A percentile compares a stretch with the other conserved stretches of the same genome.
Evolutionary conservation across 1,140 invertebrate genomes (phyloP).

Genomic region (Habropoda laboriosa): DNA sequence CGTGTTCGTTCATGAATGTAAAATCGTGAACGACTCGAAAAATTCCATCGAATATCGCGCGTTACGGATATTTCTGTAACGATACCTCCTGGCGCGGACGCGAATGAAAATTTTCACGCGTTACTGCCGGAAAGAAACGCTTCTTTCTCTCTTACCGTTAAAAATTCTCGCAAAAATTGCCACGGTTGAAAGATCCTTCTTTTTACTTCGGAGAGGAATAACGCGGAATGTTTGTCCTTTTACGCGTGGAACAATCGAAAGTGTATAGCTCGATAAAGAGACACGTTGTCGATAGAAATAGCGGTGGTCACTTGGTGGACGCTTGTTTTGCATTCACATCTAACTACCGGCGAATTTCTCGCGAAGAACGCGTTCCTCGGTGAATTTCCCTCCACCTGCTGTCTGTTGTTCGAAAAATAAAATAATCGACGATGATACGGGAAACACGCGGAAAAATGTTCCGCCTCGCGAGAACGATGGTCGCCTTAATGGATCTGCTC

Average conservation of each 20-base stretch:
- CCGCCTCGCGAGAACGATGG: background rate
- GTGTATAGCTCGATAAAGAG: too few relatives aligned
- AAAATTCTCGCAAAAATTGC: too few relatives aligned
- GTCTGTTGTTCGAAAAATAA: constrained; percentile 14
- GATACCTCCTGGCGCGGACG: constrained; percentile 4
- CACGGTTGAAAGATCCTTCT: too few relatives aligned
- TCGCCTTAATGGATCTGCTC: background rate
- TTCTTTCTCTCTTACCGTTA: too few relatives aligned
- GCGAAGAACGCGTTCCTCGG: background rate
- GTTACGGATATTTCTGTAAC: constrained; percentile 55
- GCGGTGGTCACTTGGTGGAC: background rate
- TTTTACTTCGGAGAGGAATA: too few relatives aligned
- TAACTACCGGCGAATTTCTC: constrained; percentile 15
- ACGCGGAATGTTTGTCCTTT: too few relatives aligned
- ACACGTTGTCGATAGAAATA: too few relatives aligned
- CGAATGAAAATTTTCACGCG: background rate
- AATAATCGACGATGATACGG: constrained; percentile 19
- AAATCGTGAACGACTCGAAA: constrained; percentile 49
- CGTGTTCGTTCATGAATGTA: constrained; percentile 13
- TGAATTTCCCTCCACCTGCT: constrained; percentile 8
- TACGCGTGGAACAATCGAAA: too few relatives aligned
- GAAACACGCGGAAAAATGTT: background rate
- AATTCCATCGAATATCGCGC: constrained; percentile 49
- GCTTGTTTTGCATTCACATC: constrained; percentile 19
- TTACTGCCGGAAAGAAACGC: background rate